Base-by-base conservation (phyloP, 2,888 invertebrate genomes). In the Himalopsyche kuldschensis region DNA sequence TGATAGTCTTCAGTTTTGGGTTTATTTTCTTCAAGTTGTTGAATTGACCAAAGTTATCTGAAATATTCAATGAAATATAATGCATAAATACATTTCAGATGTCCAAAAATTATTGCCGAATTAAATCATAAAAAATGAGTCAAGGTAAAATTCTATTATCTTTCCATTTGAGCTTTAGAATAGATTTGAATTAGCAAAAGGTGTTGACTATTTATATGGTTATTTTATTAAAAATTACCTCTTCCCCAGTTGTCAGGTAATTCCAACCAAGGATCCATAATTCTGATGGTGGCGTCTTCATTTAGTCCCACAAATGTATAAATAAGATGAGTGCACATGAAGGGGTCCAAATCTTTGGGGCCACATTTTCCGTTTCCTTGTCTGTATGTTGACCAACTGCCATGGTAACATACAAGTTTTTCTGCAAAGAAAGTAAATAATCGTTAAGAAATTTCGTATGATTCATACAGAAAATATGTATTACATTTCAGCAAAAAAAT, bases 301-400 rank as follows among this genome's bases (percentile, higher is more conserved):
- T 84, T 82, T 17, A 82, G 55, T 27, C 83, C 86, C 75, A 84
- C 92, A 88, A 97, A 97, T 0, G 94, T 90, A 88, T 96, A 97
- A 17, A 96, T 92, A 75, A 95, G 83, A 88, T 97, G 96, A 0
- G 96, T 96, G 88, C 96, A 97, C 0, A 95, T 90, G 15, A 89
- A 89, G 0, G 95, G 92, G 87, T 96, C 93, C 75, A 96, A 94
- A 84, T 95, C 87, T 10, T 92, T 90, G 0, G 95, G 93, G 11
- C 93, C 91, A 87, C 94, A 96, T 88, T 94, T 92, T 0, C 96
- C 96, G 78, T 90, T 88, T 0, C 93, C 93, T 0, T 88, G 89
- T 41, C 96, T 92, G 87, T 96, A 96, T 0, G 93, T 93, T 0
- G 96, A 93, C 96, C 96, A 96, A 11, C 94, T 94, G 3, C 95